Evolutionary conservation across 2,888 invertebrate genomes (phyloP).

Genomic region (Odontomyia ornata): DNA sequence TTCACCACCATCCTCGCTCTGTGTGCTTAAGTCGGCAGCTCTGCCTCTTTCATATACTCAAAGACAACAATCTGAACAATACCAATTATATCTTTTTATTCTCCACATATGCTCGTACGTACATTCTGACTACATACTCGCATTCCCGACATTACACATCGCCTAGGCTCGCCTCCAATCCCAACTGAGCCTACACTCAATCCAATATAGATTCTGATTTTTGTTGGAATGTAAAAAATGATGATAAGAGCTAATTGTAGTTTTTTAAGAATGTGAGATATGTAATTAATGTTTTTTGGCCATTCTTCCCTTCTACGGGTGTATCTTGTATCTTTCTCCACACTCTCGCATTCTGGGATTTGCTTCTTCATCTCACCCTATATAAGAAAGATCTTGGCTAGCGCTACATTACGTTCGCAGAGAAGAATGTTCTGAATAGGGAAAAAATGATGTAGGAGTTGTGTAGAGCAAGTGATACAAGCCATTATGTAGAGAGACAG

Average conservation of each 20-base stretch:
- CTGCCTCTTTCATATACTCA: neutral
- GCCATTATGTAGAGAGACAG: too few species aligned
- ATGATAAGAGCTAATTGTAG: constrained; percentile 35
- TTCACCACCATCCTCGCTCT: neutral
- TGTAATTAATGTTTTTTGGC: constrained; percentile 33
- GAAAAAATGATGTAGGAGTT: neutral
- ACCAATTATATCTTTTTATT: neutral
- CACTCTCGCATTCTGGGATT: too few species aligned
- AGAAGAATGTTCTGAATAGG: neutral
- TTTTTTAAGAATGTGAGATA: constrained; percentile 29
- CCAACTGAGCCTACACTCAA: neutral
- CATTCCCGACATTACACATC: neutral
- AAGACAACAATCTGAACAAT: neutral
- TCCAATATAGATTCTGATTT: neutral
- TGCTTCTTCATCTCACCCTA: too few species aligned
- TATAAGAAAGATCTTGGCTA: neutral
- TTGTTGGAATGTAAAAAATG: constrained; percentile 29
- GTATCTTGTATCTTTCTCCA: too few species aligned
- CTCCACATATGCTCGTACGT: neutral
- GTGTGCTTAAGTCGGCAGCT: neutral
- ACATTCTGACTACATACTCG: neutral
- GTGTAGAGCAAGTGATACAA: constrained; percentile 15
- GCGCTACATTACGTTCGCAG: neutral
- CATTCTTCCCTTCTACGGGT: neutral
- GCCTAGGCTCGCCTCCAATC: neutral